Percentiles rank a stretch among this genome's conserved stretches.
phyloP scores from a whole-genome alignment of 2,113 vertebrate species.

The Brachyhypopomus occidentalis region DNA sequence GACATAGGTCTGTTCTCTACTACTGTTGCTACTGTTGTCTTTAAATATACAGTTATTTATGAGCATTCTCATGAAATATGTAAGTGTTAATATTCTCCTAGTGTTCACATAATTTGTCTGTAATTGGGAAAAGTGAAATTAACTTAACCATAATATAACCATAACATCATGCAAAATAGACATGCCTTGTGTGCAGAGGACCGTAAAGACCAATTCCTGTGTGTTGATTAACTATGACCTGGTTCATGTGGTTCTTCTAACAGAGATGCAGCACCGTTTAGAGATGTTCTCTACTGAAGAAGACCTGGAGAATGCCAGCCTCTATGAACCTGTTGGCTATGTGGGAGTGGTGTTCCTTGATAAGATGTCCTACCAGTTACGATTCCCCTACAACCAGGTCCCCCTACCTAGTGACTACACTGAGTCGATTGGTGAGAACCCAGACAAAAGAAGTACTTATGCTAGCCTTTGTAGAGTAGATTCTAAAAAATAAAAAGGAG shows the following conservation, averaged over 20 bases:
- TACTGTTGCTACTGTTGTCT: no score
- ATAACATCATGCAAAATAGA: not conserved
- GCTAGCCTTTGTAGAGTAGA: not conserved
- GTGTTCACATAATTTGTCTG: not conserved
- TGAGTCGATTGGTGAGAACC: conserved; percentile 72
- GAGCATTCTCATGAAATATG: not conserved
- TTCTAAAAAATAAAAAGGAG: no score
- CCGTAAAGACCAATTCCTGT: not conserved
- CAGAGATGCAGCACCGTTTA: conserved; percentile 64
- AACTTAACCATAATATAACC: not conserved
- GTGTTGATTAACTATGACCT: not conserved
- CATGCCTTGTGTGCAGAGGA: not conserved
- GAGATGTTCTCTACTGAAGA: conserved; percentile 75
- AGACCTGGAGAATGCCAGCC: conserved; percentile 72
- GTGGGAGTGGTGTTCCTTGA: conserved; percentile 83
- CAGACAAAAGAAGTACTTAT: not conserved
- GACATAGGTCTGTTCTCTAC: no score
- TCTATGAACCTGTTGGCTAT: conserved; percentile 49
- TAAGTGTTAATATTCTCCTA: conserved; percentile 2
- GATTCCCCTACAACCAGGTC: conserved; percentile 67
- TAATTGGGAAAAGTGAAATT: not conserved
- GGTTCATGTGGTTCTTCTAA: conserved; percentile 20
- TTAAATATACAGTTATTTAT: not conserved
- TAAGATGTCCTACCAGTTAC: conserved; percentile 78
- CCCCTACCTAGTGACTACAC: conserved; percentile 70